A percentile compares a stretch with the other conserved stretches of the same genome.
These are phyloP conservation scores for Cinclus mexicanus DNA, from an alignment of 2,113 vertebrate species.

Conservation along the genomic window DNA sequence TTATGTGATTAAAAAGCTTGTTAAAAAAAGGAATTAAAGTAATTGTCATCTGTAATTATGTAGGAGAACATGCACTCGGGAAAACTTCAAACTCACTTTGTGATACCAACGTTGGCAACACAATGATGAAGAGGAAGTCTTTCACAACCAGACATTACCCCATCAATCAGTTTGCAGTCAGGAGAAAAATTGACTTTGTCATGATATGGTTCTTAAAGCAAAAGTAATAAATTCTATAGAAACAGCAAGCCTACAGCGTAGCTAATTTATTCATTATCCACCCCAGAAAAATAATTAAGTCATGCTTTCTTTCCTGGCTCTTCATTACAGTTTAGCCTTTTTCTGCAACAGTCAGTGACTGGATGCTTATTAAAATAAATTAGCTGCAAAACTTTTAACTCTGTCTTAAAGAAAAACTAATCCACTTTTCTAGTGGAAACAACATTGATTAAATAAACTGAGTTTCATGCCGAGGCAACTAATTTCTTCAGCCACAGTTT, in stretches of 20 bases:
- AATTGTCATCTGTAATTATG: conserved; percentile 67
- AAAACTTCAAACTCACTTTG: conserved; percentile 66
- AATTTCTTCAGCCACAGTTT: conserved; percentile 82
- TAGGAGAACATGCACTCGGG: conserved; percentile 23
- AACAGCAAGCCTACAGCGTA: conserved; percentile 74
- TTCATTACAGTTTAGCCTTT: conserved; percentile 77
- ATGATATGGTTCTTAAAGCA: conserved; percentile 80
- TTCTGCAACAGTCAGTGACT: conserved; percentile 72
- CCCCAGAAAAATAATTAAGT: conserved; percentile 83
- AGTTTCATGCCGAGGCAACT: conserved; percentile 77
- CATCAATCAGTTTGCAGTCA: conserved; percentile 75
- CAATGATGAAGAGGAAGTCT: conserved; percentile 67
- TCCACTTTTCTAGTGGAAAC: conserved; percentile 77
- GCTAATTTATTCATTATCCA: conserved; percentile 87
- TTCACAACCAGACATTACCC: conserved; percentile 59
- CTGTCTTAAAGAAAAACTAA: conserved; percentile 80
- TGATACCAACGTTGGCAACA: conserved; percentile 16
- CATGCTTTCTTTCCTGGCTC: conserved; percentile 76
- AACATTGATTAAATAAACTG: conserved; percentile 81
- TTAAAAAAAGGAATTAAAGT: conserved; percentile 34
- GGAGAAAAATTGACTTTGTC: conserved; percentile 80
- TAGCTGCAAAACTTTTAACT: conserved; percentile 83
- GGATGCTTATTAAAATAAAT: conserved; percentile 85
- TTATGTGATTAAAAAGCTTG: conserved; percentile 49
- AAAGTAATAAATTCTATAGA: conserved; percentile 81